Conservation (phyloP, 35 echinoderm and acorn worm species). For the Amphiura filiformis region DNA sequence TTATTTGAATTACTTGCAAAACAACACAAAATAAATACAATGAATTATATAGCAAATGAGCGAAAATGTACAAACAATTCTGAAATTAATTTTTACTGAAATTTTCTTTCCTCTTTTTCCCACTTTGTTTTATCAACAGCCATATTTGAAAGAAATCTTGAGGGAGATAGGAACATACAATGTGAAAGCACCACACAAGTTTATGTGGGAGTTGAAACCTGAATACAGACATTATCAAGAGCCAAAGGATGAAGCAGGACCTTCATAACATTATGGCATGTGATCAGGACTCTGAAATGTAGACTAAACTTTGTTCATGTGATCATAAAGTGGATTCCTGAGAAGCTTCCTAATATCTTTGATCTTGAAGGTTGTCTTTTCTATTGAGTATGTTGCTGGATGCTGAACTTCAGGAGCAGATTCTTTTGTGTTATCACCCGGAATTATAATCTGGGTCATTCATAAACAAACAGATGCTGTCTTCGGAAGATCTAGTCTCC, state of each 20-base stretch:
- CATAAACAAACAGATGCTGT: no score
- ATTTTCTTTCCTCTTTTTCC: background rate
- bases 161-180: constrained; percentile 91
- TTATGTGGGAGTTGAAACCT: constrained; percentile 95
- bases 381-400: no score
- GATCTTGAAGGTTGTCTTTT: no score
- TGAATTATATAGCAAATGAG: no score
- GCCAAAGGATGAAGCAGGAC: constrained; percentile 7
- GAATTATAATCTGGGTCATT: no score
- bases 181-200: constrained; percentile 81
- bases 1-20: no score
- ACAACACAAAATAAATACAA: no score
- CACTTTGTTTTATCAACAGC: constrained; percentile 55
- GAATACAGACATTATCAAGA: constrained; percentile 94
- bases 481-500: no score
- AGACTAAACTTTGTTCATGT: background rate
- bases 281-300: no score
- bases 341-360: no score
- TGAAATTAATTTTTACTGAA: background rate
- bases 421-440: no score
- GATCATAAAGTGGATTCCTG: background rate
- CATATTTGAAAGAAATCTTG: constrained; percentile 88
- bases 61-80: background rate
- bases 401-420: no score
- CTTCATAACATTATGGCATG: background rate